These are phyloP conservation scores for Eudemis profundana DNA, from an alignment of 2,888 invertebrate species.

Conservation along the genomic window DNA sequence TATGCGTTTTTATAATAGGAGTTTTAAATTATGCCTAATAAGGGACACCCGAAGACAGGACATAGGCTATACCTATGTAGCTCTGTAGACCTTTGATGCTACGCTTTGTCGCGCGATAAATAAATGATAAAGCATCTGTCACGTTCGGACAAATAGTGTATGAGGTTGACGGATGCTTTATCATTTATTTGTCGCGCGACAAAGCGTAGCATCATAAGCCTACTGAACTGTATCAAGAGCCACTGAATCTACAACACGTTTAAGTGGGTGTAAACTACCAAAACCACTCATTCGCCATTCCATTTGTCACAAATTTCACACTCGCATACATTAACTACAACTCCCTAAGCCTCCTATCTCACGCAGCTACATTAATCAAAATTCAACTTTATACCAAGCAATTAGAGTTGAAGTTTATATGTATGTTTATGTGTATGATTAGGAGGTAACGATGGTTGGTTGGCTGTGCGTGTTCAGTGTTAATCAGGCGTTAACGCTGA, in stretches of 20 bases:
- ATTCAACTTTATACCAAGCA: neutral
- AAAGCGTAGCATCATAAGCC: too few species aligned
- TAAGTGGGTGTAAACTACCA: constrained; percentile 19
- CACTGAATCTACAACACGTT: neutral
- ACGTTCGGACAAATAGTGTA: too few species aligned
- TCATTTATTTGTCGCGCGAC: too few species aligned
- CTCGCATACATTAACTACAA: neutral
- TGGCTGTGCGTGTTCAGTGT: constrained; percentile 27
- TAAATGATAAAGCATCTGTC: too few species aligned
- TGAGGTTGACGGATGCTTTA: too few species aligned
- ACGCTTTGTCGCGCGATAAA: too few species aligned
- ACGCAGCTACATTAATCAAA: neutral
- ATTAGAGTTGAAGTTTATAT: neutral
- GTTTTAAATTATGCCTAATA: too few species aligned
- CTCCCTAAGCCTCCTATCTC: neutral
- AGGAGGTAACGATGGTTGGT: neutral
- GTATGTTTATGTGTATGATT: neutral
- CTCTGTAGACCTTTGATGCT: too few species aligned
- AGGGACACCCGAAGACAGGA: too few species aligned
- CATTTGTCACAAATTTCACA: constrained; percentile 22
- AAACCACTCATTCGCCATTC: constrained; percentile 30
- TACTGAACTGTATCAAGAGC: neutral
- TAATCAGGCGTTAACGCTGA: constrained; percentile 18
- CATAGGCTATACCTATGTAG: too few species aligned
- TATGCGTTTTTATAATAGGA: too few species aligned